A percentile compares a stretch with the other conserved stretches of the same genome.
phyloP scores from a whole-genome alignment of 2,113 vertebrate species.

The Platysternon megacephalum region DNA sequence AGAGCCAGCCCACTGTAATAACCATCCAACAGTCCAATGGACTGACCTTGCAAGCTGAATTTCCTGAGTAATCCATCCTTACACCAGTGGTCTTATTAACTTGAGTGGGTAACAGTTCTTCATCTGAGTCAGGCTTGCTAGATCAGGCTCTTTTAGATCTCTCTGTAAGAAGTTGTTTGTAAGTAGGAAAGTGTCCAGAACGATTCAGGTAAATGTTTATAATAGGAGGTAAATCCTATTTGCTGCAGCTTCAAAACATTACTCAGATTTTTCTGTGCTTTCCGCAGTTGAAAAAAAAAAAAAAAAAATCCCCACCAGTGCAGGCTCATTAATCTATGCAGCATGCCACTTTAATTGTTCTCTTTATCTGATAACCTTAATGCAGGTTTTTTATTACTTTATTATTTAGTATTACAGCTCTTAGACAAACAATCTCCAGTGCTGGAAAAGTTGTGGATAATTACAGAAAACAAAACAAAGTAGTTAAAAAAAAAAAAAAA shows the following conservation, averaged over 20 bases:
- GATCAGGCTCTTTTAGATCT: background rate
- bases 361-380: background rate
- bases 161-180: background rate
- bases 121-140: background rate
- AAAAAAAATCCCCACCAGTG: background rate
- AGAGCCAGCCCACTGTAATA: background rate
- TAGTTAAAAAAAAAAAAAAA: no score
- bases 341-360: background rate
- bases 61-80: background rate
- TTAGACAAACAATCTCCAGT: background rate
- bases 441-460: conserved; percentile 9
- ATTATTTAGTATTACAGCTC: background rate
- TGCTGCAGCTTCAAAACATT: conserved; percentile 6
- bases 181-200: background rate
- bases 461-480: conserved; percentile 26
- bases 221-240: conserved; percentile 27
- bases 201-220: background rate
- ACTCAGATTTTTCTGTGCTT: conserved; percentile 37
- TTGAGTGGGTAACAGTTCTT: background rate
- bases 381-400: background rate
- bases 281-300: background rate
- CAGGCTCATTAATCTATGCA: conserved; percentile 24
- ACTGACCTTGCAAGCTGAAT: background rate
- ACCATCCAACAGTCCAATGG: background rate
- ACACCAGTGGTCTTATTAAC: no score